These are phyloP conservation scores for Rhyacophila evoluta DNA, from an alignment of 2,888 invertebrate species.

Conservation along the genomic window DNA sequence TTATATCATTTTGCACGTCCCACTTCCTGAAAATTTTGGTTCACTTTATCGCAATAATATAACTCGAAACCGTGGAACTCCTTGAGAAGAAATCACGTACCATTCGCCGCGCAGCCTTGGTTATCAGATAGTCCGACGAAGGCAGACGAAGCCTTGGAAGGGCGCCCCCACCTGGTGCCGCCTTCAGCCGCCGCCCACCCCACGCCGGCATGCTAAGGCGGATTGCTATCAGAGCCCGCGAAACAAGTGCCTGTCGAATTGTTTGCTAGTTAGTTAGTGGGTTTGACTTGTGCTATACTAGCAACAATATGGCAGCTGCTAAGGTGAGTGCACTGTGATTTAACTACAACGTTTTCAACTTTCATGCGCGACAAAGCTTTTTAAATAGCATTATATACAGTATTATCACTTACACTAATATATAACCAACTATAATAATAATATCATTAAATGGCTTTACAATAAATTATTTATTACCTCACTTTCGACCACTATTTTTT, in stretches of 20 bases:
- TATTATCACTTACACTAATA: no score
- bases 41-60: no score
- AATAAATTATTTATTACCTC: no score
- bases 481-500: no score
- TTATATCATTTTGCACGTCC: no score
- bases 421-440: no score
- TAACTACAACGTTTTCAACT: not conserved
- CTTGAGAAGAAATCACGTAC: not conserved
- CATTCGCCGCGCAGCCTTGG: slow-evolving; percentile 1
- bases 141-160: slow-evolving; percentile 9
- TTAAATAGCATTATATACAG: no score
- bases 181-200: slow-evolving; percentile 29
- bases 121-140: not conserved
- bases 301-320: slow-evolving; percentile 36
- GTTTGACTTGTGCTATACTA: slow-evolving; percentile 19
- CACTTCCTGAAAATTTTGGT: no score
- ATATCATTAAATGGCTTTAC: no score
- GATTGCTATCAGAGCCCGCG: slow-evolving; percentile 23
- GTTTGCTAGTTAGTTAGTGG: slow-evolving; percentile 9
- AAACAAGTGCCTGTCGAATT: slow-evolving; percentile 24
- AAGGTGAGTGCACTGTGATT: slow-evolving; percentile 31
- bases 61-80: no score
- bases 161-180: slow-evolving; percentile 26
- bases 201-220: slow-evolving; percentile 16
- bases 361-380: not conserved